Base-by-base conservation (phyloP, 1,140 invertebrate genomes). In the Microplitis demolitor region DNA sequence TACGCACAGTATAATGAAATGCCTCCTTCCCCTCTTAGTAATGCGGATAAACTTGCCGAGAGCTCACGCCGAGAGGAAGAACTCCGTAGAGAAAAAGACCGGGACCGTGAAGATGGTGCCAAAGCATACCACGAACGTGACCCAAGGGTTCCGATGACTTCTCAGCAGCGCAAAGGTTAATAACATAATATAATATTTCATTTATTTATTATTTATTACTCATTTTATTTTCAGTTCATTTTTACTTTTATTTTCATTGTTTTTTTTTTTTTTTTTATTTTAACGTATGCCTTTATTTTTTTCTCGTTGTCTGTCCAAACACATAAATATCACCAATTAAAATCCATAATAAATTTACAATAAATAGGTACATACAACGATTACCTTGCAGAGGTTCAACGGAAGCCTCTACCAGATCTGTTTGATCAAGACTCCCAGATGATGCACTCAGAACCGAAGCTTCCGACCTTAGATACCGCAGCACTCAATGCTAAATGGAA, bases 1-100 rank as follows among this genome's bases (percentile, higher is more conserved):
- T 82, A 85, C 80, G 83, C 80, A 80, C 83, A 82, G 80, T 86
- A 80, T 87, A 87, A 87, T 87, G 81, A 87, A 78, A 86, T 85
- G 78, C 77, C 82, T 87, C 77, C 82, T 87, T 87, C 83, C 81
- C 83, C 83, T 82, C 84, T 84, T 87, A 87, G 85, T 81, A 87
- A 83, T 77, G 80, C 85, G 70, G 86, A 87, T 71, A 87, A 87
- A 77, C 78, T 85, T 51, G 79, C 82, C 35, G 86, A 87, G 51
- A 81, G 78, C 69, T 78, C 82, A 9, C 83, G 84, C 35, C 81
- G 84, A 31, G 85, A 87, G 70, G 84, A 88, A 69, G 83, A 89
- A 77, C 77, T 84, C 63, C 79, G 86, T 56, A 79, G 87, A 78
- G 67, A 78, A 71, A 76, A 79, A 79, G 82, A 85, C 76, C 78